Base-by-base conservation (phyloP, 2,888 invertebrate species). In the Serrognathus titanus region DNA sequence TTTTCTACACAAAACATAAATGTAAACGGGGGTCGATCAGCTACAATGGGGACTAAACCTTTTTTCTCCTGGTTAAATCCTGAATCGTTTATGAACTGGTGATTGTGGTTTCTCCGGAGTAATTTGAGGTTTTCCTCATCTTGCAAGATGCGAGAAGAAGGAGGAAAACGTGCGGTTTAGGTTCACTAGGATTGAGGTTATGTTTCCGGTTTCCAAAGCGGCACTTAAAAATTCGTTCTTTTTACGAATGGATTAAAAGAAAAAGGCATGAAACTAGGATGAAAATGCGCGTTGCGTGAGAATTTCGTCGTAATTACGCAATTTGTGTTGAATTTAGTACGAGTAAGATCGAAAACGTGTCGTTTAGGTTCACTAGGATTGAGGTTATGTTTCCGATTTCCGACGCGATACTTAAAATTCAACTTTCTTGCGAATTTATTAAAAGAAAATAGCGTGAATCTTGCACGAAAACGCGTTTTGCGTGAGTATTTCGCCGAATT, bases 31-130 rank as follows among this genome's bases (percentile, higher is more conserved):
- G 16, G 31, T 16, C 3, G 2, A 16, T 16, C 16, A 16, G 2
- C 2, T 16, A 16, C 7, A 16, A 51, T 13, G 11, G 20, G 48
- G 53, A 39, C 48, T 53, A 62, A 37, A 64, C 58, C 56, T 49
- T 48, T 48, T 41, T 20, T 3, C 37, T 43, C 47, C 20, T 49
- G 38, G 40, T 53, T 55, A 56, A 60, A 75, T 71, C 70, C 71
- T 60, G 56, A 73, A 70, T 75, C 78, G 68, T 63, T 79, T 63
- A 69, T 76, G 64, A 84, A 83, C 36, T 81, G 74, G 16, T 63
- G 66, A 64, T 83, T 1, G 82, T 76, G 3, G 79, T 81, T 68
- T 83, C 83, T 68, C n/a, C 68, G 64, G 11, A 76, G 56, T 51
- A 66, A 60, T 10, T 66, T 63, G 31, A 71, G 57, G 63, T 72